Base-by-base conservation (phyloP, 2,797 vertebrate species). In the Oreonectes daqikongensis region DNA sequence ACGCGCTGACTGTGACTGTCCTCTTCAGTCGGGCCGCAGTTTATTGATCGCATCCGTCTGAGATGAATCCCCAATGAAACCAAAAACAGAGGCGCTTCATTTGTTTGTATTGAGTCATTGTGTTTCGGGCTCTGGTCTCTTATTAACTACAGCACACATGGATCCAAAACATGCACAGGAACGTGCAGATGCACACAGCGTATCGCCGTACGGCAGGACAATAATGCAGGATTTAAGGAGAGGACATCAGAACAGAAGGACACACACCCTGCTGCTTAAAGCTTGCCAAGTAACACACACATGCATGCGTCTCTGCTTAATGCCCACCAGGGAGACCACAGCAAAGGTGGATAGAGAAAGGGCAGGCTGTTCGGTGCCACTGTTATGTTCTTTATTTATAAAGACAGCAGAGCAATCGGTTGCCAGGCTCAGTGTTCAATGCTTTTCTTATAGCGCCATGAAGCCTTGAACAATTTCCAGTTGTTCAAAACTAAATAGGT, bases 51-150 rank as follows among this genome's bases (percentile, higher is more conserved):
- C 79, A 81, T 87, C 86, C 57, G 77, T 91, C 89, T 88, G 87
- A 86, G 90, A 89, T 91, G 88, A 91, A 92, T 92, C 88, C 84
- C 85, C 88, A 90, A 90, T 91, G 89, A 92, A 89, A 89, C 85
- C 55, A 79, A 48, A 80, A 88, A 86, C 88, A 85, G 85, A 86
- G 90, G 84, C 80, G 82, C 86, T 88, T 88, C 88, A 90, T 90
- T 87, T 80, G 82, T 81, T 83, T 79, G 69, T 71, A 79, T 65
- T 77, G 76, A 77, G 65, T 55, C 30, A 30, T 59, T 42, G 60
- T 76, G 61, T 53, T 71, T 44, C 11, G 66, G 44, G 32, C 76
- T 71, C 59, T 74, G 76, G 38, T 66, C 32, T 52, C 59, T 32
- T 72, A 32, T 69, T 76, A 30, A 30, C 32, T 53, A 69, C 24